Evolutionary conservation across 2,888 invertebrate genomes (phyloP), one percentile per base, ranked within the genome.

Genomic region (Loripinus fragilis): DNA sequence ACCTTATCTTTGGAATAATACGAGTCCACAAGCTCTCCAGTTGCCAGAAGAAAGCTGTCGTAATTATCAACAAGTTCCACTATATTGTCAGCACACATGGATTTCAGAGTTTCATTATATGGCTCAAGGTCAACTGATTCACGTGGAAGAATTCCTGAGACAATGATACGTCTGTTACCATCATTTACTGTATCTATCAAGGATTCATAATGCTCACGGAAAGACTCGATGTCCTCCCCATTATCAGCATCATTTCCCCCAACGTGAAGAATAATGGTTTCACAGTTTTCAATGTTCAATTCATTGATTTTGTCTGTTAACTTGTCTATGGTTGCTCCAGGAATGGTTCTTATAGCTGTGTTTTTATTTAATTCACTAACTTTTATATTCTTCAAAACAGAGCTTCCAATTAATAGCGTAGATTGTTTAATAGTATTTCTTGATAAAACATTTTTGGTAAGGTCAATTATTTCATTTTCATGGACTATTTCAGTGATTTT

Each of bases 51-150:
- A 15, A 55, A 55, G 55, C 55, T 55, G 28, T 55, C 28, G 55
- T 55, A 55, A 25, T 55, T 55, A 17, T 55, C 55, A 55, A 55
- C 23, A 15, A 55, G 25, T 23, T 55, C 55, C 55, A 55, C 55
- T 25, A 28, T 28, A 25, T 55, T 55, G 15, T 55, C 55, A 55
- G 55, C 55, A 55, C 55, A 55, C 5, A 55, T 7, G 2, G 55
- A 55, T 55, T 55, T 55, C 3, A 55, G 15, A n/a, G 28, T 25
- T 55, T 55, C 55, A 15, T 10, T 55, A 15, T 28, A 55, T 8
- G 55, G 55, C 28, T 55, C 23, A 10, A 55, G 12, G 28, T 55
- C 55, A 23, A 55, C 55, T 25, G 23, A n/a, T 2, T 25, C 25
- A 8, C 55, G 23, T 28, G 55, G 55, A 23, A 55, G 55, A 17